phyloP scores from a whole-genome alignment of 1,140 invertebrate genomes.

The Lepeophtheirus salmonis region DNA sequence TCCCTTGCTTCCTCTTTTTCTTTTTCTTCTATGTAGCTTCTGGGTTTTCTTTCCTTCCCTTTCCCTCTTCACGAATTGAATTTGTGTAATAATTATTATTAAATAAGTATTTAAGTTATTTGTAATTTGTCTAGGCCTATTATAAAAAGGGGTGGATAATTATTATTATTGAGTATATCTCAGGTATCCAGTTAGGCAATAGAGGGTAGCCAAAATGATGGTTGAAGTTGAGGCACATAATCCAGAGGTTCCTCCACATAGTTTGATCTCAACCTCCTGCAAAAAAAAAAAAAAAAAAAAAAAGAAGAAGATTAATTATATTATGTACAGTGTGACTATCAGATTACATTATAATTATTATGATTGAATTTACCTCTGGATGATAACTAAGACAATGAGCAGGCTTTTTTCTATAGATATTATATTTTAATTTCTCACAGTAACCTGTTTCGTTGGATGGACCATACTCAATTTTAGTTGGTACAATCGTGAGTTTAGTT shows the following conservation, averaged over 20 bases:
- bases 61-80: neutral
- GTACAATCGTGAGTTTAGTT: conserved; percentile 56
- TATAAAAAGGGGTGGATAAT: neutral
- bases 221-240: neutral
- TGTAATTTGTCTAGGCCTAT: neutral
- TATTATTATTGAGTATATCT: neutral
- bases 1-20: too few relatives aligned
- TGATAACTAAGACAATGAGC: conserved; percentile 65
- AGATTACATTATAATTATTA: neutral
- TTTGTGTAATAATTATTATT: neutral
- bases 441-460: conserved; percentile 29
- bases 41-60: too few relatives aligned
- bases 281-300: conserved; percentile 23
- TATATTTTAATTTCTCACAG: conserved; percentile 40
- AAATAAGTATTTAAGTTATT: neutral
- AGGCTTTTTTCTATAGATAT: conserved; percentile 43
- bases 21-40: too few relatives aligned
- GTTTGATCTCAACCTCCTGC: conserved; percentile 49
- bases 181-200: too few relatives aligned
- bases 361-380: conserved; percentile 42
- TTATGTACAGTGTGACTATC: neutral
- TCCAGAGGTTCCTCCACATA: conserved; percentile 34
- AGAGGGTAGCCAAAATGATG: too few relatives aligned
- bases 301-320: conserved; percentile 2
- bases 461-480: conserved; percentile 36